Conservation (phyloP, 2,113 vertebrate genomes). For the Mustelus asterias region DNA sequence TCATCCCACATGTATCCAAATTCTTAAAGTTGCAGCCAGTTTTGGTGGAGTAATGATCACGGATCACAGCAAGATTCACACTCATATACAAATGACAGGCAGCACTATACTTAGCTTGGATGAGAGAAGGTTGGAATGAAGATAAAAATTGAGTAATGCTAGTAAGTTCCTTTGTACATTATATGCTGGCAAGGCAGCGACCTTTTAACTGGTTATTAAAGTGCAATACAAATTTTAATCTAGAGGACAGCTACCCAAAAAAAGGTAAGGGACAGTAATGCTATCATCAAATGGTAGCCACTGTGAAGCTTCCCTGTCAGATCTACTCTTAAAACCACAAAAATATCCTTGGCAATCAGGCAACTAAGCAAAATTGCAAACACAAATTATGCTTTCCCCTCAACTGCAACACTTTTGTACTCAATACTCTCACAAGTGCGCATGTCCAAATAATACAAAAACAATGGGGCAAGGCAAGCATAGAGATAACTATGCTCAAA, state of each 20-base stretch:
- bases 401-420: neutral
- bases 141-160: neutral
- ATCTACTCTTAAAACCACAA: no score
- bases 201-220: neutral
- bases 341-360: neutral
- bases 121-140: neutral
- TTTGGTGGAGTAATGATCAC: no score
- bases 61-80: no score
- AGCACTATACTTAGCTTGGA: neutral
- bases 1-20: neutral
- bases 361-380: neutral
- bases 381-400: neutral
- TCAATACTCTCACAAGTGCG: neutral
- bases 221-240: neutral
- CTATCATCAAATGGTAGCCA: neutral
- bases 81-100: neutral
- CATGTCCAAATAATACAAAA: neutral
- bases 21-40: neutral
- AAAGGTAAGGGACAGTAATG: neutral
- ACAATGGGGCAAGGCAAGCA: neutral
- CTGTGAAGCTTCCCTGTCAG: neutral
- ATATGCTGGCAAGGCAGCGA: neutral
- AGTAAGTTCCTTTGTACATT: neutral
- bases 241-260: neutral
- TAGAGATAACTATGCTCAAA: neutral